Evolutionary conservation across 2,797 vertebrate genomes (phyloP), one percentile per base, ranked within the genome.

Genomic region (Danio kyathit): DNA sequence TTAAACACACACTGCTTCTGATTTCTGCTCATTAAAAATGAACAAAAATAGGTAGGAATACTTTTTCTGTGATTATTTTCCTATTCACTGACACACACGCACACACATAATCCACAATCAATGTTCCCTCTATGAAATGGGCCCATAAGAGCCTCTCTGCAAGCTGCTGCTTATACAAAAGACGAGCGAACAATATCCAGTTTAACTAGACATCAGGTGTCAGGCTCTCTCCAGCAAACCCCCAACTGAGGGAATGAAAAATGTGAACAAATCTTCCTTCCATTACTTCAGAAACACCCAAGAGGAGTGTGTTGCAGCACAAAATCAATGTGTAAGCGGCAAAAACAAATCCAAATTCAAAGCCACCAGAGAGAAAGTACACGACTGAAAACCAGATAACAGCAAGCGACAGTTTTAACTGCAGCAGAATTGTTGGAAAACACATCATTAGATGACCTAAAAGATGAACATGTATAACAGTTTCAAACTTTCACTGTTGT

Each of bases 201-300:
- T 46, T 44, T 43, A 59, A 49, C 13, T 16, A 66, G 64, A 61
- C 84, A 56, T 76, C 82, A 81, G 66, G 76, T 84, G 85, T 63
- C 40, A 74, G 61, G 71, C 43, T 86, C 44, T 76, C 29, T 66
- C 21, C 16, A 64, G 38, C 12, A 82, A 80, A 63, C 46, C 48
- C 75, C 75, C 66, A 73, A 65, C 79, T 19, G 61, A 72, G 66
- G 10, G 72, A 79, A 51, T 19, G 12, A 82, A 85, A 74, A 92
- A 91, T 82, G 86, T 78, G 88, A 88, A 90, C 88, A 92, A 90
- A 90, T 91, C 87, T 90, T 80, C 54, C 83, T 82, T 91, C 80
- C 54, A 79, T 89, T 88, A 86, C 88, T 89, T 90, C 88, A 89
- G 88, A 90, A 86, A 79, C 74, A 79, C 61, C 49, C 19, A 61